Evolutionary conservation across 92 coral and sea anemone genomes (phyloP).

Genomic region (Palythoa caribaeorum): DNA sequence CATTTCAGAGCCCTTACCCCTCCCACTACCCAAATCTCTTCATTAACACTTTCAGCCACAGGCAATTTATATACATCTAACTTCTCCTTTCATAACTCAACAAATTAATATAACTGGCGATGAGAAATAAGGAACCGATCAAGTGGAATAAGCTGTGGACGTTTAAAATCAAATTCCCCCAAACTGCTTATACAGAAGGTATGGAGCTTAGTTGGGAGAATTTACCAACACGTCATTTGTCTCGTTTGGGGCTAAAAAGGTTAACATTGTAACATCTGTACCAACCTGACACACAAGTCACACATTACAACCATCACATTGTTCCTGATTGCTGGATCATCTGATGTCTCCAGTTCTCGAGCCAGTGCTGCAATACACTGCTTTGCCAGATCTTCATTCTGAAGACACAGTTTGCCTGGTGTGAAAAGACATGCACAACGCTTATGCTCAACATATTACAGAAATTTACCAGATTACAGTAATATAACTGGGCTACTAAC

Average conservation of each 20-base stretch:
- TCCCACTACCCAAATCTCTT: too few relatives aligned
- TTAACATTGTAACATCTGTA: background rate
- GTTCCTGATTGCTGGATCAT: constrained; percentile 94
- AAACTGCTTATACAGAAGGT: too few relatives aligned
- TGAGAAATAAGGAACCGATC: too few relatives aligned
- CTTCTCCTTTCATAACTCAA: too few relatives aligned
- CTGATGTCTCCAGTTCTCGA: constrained; percentile 87
- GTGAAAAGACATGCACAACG: background rate
- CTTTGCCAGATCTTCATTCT: constrained; percentile 93
- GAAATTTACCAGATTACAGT: background rate
- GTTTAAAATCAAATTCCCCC: too few relatives aligned
- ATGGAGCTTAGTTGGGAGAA: too few relatives aligned
- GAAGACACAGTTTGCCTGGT: constrained; percentile 95
- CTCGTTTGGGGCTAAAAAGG: too few relatives aligned
- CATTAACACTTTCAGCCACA: too few relatives aligned
- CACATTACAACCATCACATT: constrained; percentile 94
- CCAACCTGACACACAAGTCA: constrained; percentile 93
- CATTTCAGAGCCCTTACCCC: too few relatives aligned
- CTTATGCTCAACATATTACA: background rate
- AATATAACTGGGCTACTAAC: background rate
- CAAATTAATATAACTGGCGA: too few relatives aligned
- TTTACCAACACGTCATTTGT: background rate
- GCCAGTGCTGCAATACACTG: constrained; percentile 96
- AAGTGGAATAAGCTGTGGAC: too few relatives aligned
- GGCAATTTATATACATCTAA: too few relatives aligned